Base-by-base conservation (phyloP, 92 coral and sea anemone genomes). In the Umimayanthus kanabou region DNA sequence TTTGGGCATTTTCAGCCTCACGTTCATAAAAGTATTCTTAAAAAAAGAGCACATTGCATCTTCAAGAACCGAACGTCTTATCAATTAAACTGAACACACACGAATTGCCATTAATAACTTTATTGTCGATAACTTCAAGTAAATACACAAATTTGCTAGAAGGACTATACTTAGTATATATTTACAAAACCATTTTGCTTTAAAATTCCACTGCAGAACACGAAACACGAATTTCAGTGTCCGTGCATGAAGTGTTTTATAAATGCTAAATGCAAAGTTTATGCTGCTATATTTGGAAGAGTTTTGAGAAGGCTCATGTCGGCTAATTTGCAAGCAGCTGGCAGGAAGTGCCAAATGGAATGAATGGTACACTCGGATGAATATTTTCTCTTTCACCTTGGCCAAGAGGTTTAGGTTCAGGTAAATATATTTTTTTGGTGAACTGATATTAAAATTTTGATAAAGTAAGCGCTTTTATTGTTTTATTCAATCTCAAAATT, bases 281-380 rank as follows among this genome's bases (percentile, higher is more conserved):
- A 9, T 73, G 28, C 10, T 73, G 78, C 15, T 73, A 3, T 73
- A 30, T 74, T 74, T 22, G 25, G 78, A 39, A 74, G 50, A 39
- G 25, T 74, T 39, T 75, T 75, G 14, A 75, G 16, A 75, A 37
- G 20, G 29, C 79, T 75, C 79, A 15, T 39, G 50, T n/a, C 53
- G 79, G 28, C 25, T 75, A 20, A 75, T 75, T 75, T 75, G 49
- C 79, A 18, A 39, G 50, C 49, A 74, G 79, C 79, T 75, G 79
- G 0, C 53, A 75, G 79, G 79, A 75, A 75, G 53, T 39, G n/a
- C 28, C 11, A 33, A 20, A 73, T 37, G 50, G 26, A 39, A 39
- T 39, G n/a, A 75, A 37, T 75, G 76, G 26, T 14, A 53, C 11
- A 6, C 5, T 39, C 8, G 42, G 26, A 4, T 20, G 16, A 39